phyloP scores from a whole-genome alignment of 2,888 invertebrate genomes.

The Mythimna lalbum region DNA sequence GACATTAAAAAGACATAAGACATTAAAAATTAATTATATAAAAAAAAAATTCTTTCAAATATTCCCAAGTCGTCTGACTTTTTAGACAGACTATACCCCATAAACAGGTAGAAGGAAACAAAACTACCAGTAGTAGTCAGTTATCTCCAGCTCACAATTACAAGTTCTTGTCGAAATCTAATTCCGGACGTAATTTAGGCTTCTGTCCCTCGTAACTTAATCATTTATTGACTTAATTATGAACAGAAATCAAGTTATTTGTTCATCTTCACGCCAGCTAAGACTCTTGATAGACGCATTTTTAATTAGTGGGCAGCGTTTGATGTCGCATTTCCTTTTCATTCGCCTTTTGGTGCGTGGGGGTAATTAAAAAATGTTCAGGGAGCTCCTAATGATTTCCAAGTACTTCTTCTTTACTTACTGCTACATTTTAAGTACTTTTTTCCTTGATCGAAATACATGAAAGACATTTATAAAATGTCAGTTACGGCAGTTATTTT shows the following conservation, averaged over 20 bases:
- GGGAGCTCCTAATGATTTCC: background rate
- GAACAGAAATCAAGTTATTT: slow-evolving; percentile 57
- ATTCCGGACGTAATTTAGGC: slow-evolving; percentile 44
- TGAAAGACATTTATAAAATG: background rate
- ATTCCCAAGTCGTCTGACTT: too few relatives aligned
- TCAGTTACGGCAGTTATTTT: background rate
- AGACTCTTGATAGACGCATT: slow-evolving; percentile 19
- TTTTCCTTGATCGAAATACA: background rate
- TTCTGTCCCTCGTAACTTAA: slow-evolving; percentile 32
- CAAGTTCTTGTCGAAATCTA: slow-evolving; percentile 38
- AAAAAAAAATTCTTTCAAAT: too few relatives aligned
- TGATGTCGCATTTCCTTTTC: slow-evolving; percentile 47
- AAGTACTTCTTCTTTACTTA: background rate
- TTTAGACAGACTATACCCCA: too few relatives aligned
- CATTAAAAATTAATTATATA: too few relatives aligned
- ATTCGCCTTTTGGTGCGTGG: slow-evolving; percentile 4
- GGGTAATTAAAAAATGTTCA: slow-evolving; percentile 35
- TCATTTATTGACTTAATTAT: slow-evolving; percentile 55
- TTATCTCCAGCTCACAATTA: slow-evolving; percentile 7
- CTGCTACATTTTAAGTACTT: slow-evolving; percentile 6
- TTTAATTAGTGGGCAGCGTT: slow-evolving; percentile 45
- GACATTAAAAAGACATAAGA: too few relatives aligned
- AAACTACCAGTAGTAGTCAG: background rate
- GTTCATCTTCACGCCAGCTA: slow-evolving; percentile 24
- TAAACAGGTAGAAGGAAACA: too few relatives aligned